Base-by-base conservation (phyloP, 2,113 vertebrate species). In the Crotalus viridis region DNA sequence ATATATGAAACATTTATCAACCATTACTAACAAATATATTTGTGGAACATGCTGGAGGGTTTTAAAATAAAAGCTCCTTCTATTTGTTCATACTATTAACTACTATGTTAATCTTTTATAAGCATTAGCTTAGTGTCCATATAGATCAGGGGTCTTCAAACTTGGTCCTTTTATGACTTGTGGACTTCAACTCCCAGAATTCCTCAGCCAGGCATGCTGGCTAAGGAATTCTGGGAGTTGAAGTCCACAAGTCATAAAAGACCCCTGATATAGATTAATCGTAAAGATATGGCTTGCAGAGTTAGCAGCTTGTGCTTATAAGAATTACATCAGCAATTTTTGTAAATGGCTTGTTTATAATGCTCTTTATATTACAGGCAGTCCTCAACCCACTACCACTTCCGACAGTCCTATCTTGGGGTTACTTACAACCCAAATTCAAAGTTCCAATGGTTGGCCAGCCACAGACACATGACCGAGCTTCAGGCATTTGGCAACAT, bases 21-120 rank as follows among this genome's bases (percentile, higher is more conserved):
- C 0, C 89, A 81, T 91, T 89, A 94, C 95, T 95, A 96, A 93
- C 91, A 95, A 88, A 91, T 69, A 93, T 95, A 94, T 93, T 92
- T 92, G 0, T 91, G 89, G 61, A 93, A 95, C 94, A 92, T 61
- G 89, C 94, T 96, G 88, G 87, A 94, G 89, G 90, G 94, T 91
- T 64, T 91, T 85, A 91, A 93, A n/a, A 48, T 69, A 89, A 93
- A 88, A 91, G 61, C 90, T 93, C 92, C 94, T 94, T 95, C 91
- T 95, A 92, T 93, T 94, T 85, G 85, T 94, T 95, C 92, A 88
- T 93, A 90, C 91, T 93, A 91, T 87, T 93, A 88, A 46, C 46
- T 89, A 56, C 69, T 69, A 81, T 39, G 94, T 95, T 74, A 39
- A 87, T 93, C 26, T 43, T 85, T 21, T 94, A 55, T 43, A 91